These are phyloP conservation scores for Drosophila pandora DNA, from an alignment of 1,140 invertebrate species.

Conservation along the genomic window DNA sequence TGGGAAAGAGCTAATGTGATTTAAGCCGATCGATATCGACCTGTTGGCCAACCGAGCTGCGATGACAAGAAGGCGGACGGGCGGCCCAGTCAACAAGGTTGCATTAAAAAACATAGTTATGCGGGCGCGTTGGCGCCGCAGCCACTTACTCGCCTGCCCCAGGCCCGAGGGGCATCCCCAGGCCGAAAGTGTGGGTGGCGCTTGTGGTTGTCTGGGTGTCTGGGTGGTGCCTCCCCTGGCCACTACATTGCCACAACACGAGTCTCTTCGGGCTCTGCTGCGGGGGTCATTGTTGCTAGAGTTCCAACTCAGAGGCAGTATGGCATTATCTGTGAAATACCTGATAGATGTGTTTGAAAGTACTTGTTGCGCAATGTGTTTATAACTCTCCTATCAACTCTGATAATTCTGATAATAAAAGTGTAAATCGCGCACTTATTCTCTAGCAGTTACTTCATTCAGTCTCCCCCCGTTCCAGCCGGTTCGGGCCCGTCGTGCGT, in stretches of 20 bases:
- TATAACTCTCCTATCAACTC: no score
- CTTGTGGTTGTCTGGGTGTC: slow-evolving; percentile 2
- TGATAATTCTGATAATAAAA: no score
- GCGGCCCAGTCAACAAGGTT: slow-evolving; percentile 37
- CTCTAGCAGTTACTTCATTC: no score
- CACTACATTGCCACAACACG: not conserved
- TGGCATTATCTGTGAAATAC: no score
- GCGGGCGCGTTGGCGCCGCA: slow-evolving; percentile 31
- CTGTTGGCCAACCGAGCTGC: slow-evolving; percentile 23
- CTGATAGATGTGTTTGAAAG: no score
- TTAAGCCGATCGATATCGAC: slow-evolving; percentile 40
- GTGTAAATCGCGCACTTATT: no score
- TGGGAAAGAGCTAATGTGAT: slow-evolving; percentile 27
- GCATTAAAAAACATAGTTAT: slow-evolving; percentile 49
- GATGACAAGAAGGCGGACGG: not conserved
- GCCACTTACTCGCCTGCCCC: slow-evolving; percentile 10
- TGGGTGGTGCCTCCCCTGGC: not conserved
- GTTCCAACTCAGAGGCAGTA: no score
- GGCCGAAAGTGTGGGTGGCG: not conserved
- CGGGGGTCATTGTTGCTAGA: no score
- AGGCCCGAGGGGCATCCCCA: not conserved
- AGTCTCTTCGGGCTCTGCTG: not conserved
- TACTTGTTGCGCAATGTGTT: no score
- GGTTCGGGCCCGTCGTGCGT: no score
- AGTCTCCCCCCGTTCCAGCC: no score